phyloP scores from a whole-genome alignment of 1,140 invertebrate species.

The Atta cephalotes region DNA sequence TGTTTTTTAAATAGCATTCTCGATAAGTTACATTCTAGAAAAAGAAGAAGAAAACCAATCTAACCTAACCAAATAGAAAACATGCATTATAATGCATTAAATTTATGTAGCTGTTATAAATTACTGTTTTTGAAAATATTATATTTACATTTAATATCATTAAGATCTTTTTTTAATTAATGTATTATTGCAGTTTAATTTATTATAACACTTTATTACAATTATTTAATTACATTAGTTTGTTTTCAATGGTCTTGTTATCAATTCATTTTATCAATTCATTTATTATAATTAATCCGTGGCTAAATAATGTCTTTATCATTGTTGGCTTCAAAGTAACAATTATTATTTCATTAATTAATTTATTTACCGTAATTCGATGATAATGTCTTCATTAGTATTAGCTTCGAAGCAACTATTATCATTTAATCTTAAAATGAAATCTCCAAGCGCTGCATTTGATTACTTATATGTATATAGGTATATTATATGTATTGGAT shows the following conservation, averaged over 20 bases:
- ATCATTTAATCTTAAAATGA: conserved; percentile 23
- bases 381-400: background rate
- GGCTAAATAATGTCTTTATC: background rate
- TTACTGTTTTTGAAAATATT: background rate
- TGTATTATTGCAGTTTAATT: conserved; percentile 9
- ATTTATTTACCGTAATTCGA: conserved; percentile 4
- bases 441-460: background rate
- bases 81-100: background rate
- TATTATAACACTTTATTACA: conserved; percentile 13
- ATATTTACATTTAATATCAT: conserved; percentile 16
- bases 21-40: background rate
- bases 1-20: background rate
- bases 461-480: background rate
- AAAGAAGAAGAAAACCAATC: background rate
- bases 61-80: background rate
- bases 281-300: background rate
- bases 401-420: background rate
- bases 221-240: background rate
- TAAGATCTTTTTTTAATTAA: background rate
- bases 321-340: background rate
- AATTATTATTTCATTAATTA: conserved; percentile 29
- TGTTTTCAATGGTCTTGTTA: background rate
- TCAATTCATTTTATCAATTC: background rate
- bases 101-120: background rate
- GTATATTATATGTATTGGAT: background rate